Evolutionary conservation across 2,797 vertebrate species (phyloP).

Genomic region (Brachymystax lenok): DNA sequence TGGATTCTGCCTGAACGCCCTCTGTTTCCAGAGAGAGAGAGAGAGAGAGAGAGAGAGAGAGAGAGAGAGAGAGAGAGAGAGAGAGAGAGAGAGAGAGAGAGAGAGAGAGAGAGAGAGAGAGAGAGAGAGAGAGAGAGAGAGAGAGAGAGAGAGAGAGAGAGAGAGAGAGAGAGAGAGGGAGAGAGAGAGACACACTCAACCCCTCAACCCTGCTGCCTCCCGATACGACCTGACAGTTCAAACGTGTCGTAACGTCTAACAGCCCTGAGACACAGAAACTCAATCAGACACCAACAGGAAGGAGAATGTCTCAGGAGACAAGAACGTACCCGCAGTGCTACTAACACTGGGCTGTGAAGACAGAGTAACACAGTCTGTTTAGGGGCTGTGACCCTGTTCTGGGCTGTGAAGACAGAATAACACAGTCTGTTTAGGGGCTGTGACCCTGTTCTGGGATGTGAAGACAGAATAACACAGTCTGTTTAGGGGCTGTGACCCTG

Average conservation of each 20-base stretch:
- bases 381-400: too few relatives aligned
- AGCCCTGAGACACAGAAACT: background rate
- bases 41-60: too few relatives aligned
- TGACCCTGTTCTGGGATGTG: too few relatives aligned
- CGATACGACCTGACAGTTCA: conserved; percentile 19
- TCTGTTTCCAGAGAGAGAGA: background rate
- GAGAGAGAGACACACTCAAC: background rate
- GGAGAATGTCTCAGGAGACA: background rate
- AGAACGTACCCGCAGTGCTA: background rate
- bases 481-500: too few relatives aligned
- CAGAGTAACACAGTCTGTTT: background rate
- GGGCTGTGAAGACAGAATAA: too few relatives aligned
- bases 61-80: too few relatives aligned
- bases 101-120: background rate
- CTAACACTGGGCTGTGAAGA: too few relatives aligned
- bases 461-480: too few relatives aligned
- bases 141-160: background rate
- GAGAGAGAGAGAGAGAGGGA: background rate
- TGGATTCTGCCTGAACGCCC: background rate
- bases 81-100: too few relatives aligned
- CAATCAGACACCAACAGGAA: background rate
- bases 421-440: too few relatives aligned
- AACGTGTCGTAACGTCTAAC: background rate
- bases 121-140: background rate
- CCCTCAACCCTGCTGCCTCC: background rate